A percentile compares a stretch with the other conserved stretches of the same genome.
Evolutionary conservation across 1,140 invertebrate species (phyloP).

Genomic region (silkworm (Bombyx mori)): ASM3026992v2 NC_085128.1:6837501-6838000

Average conservation of each 20-base stretch:
- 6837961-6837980: no score
- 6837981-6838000: no score
- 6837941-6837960: no score
- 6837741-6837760: slow-evolving; percentile 86
- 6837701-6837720: slow-evolving; percentile 83
- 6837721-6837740: slow-evolving; percentile 89
- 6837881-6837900: no score
- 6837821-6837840: not conserved
- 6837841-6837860: slow-evolving; percentile 4
- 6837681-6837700: slow-evolving; percentile 77
- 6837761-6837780: slow-evolving; percentile 83
- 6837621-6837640: not conserved
- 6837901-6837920: no score
- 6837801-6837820: slow-evolving; percentile 9
- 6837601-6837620: not conserved
- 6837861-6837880: slow-evolving; percentile 3
- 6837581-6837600: slow-evolving; percentile 3
- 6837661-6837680: slow-evolving; percentile 48
- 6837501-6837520: slow-evolving; percentile 45
- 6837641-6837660: slow-evolving; percentile 62
- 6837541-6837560: not conserved
- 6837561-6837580: slow-evolving; percentile 9
- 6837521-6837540: slow-evolving; percentile 24
- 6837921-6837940: no score
- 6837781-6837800: slow-evolving; percentile 83